Conservation (phyloP, 2,888 invertebrate genomes). For the Callinectes sapidus region DNA sequence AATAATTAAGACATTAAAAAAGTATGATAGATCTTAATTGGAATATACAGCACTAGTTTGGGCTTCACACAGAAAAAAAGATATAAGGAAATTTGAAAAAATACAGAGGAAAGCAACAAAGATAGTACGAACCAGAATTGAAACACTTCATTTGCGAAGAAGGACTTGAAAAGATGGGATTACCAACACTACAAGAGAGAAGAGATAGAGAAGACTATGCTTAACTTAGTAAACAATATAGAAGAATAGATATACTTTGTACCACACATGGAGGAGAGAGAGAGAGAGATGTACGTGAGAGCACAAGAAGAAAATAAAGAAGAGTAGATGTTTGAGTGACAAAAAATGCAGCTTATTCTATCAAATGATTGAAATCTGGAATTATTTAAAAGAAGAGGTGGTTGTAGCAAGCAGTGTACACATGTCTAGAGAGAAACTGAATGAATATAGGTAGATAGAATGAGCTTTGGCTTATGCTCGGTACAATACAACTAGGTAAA, state of each 20-base stretch:
- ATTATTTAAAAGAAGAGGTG: not conserved
- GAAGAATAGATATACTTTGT: not conserved
- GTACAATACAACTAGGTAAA: slow-evolving; percentile 4
- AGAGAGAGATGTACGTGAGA: not conserved
- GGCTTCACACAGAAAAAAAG: too few relatives aligned
- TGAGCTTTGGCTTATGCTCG: not conserved
- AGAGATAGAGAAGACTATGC: not conserved
- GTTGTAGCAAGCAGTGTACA: not conserved
- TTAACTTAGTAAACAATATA: not conserved
- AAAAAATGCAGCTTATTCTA: not conserved
- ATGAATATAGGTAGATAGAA: not conserved
- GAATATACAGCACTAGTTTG: not conserved
- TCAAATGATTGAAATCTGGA: not conserved
- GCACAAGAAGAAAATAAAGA: not conserved
- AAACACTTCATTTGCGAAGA: not conserved
- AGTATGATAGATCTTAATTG: not conserved
- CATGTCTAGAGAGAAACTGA: not conserved
- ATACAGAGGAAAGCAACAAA: not conserved
- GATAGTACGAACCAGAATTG: not conserved
- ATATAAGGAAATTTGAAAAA: not conserved
- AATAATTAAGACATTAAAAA: too few relatives aligned
- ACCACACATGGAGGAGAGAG: not conserved
- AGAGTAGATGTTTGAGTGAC: not conserved
- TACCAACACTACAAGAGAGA: not conserved
- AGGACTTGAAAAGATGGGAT: not conserved